Base-by-base conservation (phyloP, 2,113 vertebrate species). In the Galeopterus variegatus region DNA sequence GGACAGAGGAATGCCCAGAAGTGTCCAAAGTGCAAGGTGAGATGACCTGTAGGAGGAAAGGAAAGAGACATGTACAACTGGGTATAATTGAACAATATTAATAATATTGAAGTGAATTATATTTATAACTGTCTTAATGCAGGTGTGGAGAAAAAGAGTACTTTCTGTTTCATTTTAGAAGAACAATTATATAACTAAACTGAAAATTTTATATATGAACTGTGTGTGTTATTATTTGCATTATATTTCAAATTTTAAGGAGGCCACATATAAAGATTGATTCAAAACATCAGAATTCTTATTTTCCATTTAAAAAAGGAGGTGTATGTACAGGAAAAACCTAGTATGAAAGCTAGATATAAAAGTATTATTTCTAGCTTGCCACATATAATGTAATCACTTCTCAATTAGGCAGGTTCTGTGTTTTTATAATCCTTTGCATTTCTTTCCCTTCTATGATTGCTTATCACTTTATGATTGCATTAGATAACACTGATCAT, bases 1-100 rank as follows among this genome's bases (percentile, higher is more conserved):
- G 99, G 99, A n/a, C 99, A 99, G 97, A 99, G 99, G 96, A 99
- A 99, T 77, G 99, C 99, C 90, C 99, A 99, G 98, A 99, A 99
- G 96, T 99, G 99, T 98, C 99, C 99, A 28, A 99, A 99, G 97
- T 99, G 99, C 99, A 99, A 99, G 99, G 99, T 99, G 93, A 98
- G 99, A 26, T 88, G 48, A 52, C 41, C 36, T 94, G 58, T 93
- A 17, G 84, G 73, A 72, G 28, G 17, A 81, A 76, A 50, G 76
- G 89, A 60, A 48, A 96, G 45, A 93, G 48, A 41, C 10, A 0
- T 0, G 24, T 87, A 26, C 3, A 8, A 33, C 33, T 26, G 24
- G 23, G 10, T 77, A 6, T 69, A 36, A 60, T 0, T 31, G 69
- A 90, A 50, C 64, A 48, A 4, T 72, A 2, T n/a, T 91, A 70